A percentile compares a stretch with the other conserved stretches of the same genome.
Evolutionary conservation across 2,888 invertebrate genomes (phyloP).

Genomic region (Leptinotarsa tumamoca): DNA sequence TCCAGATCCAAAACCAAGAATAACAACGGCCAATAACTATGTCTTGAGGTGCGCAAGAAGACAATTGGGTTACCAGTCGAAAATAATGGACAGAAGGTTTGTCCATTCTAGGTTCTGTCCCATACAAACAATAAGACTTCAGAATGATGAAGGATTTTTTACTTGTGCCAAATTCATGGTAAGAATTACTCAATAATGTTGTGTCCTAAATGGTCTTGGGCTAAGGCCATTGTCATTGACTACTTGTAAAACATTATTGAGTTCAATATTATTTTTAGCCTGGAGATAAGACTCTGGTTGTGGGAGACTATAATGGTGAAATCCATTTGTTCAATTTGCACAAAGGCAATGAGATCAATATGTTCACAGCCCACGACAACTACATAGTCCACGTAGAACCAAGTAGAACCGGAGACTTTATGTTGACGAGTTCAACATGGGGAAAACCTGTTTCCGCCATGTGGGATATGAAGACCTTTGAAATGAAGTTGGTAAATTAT

Average conservation of each 20-base stretch:
- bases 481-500: constrained; percentile 71
- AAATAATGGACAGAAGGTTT: constrained; percentile 81
- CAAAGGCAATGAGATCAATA: constrained; percentile 83
- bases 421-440: constrained; percentile 89
- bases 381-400: constrained; percentile 84
- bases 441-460: constrained; percentile 85
- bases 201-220: neutral
- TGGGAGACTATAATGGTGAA: constrained; percentile 93
- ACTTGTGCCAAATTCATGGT: constrained; percentile 70
- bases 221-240: neutral
- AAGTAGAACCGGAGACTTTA: constrained; percentile 79
- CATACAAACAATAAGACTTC: constrained; percentile 77
- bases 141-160: constrained; percentile 80
- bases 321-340: constrained; percentile 88
- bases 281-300: constrained; percentile 71
- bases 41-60: constrained; percentile 73
- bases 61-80: constrained; percentile 70
- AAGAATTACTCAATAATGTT: constrained; percentile 25
- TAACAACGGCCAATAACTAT: constrained; percentile 78
- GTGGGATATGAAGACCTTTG: constrained; percentile 79
- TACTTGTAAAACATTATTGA: neutral
- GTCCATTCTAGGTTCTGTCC: constrained; percentile 87
- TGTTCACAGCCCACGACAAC: constrained; percentile 86
- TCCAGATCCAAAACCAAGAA: constrained; percentile 84
- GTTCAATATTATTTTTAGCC: constrained; percentile 57